These are phyloP conservation scores for Cybosia mesomella DNA, from an alignment of 2,888 invertebrate species.

Conservation along the genomic window DNA sequence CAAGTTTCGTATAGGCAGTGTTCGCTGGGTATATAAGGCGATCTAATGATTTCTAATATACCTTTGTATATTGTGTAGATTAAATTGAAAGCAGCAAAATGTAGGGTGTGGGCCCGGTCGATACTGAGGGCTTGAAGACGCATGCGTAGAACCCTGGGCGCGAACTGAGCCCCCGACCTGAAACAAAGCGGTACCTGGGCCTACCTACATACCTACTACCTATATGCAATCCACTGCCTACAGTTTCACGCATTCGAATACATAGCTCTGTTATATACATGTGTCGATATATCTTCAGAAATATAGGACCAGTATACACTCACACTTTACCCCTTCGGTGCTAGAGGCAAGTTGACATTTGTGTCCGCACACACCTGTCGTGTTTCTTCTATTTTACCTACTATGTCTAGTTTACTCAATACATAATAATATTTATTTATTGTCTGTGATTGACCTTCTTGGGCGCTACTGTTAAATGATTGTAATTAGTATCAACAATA, in stretches of 20 bases:
- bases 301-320: too few relatives aligned
- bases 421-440: too few relatives aligned
- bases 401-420: too few relatives aligned
- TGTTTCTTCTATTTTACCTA: too few relatives aligned
- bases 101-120: constrained; percentile 61
- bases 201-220: constrained; percentile 12
- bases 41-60: constrained; percentile 8
- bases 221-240: not conserved
- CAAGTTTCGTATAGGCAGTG: not conserved
- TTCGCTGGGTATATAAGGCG: not conserved
- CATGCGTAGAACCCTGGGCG: constrained; percentile 66
- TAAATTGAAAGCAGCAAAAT: constrained; percentile 40
- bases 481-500: too few relatives aligned
- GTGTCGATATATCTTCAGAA: not conserved
- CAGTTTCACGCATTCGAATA: not conserved
- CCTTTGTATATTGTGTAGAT: constrained; percentile 34
- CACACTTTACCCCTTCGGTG: too few relatives aligned
- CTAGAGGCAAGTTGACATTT: too few relatives aligned
- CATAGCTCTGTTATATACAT: not conserved
- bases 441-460: too few relatives aligned
- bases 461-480: too few relatives aligned
- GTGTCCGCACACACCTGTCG: too few relatives aligned
- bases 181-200: constrained; percentile 43
- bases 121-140: constrained; percentile 62
- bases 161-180: constrained; percentile 56